Conservation (phyloP, 2,113 vertebrate genomes). For the Nematolebias whitei region DNA sequence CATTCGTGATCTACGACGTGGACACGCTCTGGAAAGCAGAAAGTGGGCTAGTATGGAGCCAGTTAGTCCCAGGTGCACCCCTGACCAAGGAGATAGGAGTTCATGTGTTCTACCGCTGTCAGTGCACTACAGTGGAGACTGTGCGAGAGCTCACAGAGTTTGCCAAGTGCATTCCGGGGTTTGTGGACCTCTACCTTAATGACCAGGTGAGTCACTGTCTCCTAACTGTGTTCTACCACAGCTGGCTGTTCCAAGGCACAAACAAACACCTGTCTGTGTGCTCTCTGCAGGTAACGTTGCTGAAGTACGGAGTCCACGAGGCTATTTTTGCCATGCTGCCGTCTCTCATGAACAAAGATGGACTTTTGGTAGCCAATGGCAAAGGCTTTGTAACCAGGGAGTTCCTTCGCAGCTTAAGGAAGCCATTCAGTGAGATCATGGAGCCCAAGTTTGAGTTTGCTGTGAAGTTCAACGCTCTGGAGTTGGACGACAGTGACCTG, state of each 20-base stretch:
- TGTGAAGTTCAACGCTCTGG: conserved; percentile 96
- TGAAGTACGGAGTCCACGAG: conserved; percentile 97
- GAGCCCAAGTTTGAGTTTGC: conserved; percentile 99
- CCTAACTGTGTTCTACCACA: neutral
- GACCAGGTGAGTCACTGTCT: conserved; percentile 83
- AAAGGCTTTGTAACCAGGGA: conserved; percentile 96
- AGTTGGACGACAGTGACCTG: conserved; percentile 97
- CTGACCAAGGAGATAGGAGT: conserved; percentile 95
- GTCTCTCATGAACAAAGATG: conserved; percentile 98
- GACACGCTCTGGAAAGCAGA: conserved; percentile 96
- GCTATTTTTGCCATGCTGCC: conserved; percentile 98
- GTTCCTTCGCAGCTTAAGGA: conserved; percentile 95
- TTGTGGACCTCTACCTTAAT: conserved; percentile 92
- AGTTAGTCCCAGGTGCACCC: conserved; percentile 87
- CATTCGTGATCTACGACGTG: conserved; percentile 97
- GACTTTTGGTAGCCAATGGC: conserved; percentile 93
- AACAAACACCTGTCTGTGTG: neutral
- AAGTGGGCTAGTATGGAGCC: conserved; percentile 95
- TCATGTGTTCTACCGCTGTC: conserved; percentile 98
- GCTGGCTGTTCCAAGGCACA: neutral
- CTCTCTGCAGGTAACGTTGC: conserved; percentile 85
- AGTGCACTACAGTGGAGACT: conserved; percentile 95
- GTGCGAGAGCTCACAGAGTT: conserved; percentile 97
- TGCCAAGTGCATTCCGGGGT: conserved; percentile 97
- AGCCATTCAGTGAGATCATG: conserved; percentile 95